phyloP scores from a whole-genome alignment of 2,888 invertebrate genomes.

The Reticulitermes lucifugus region DNA sequence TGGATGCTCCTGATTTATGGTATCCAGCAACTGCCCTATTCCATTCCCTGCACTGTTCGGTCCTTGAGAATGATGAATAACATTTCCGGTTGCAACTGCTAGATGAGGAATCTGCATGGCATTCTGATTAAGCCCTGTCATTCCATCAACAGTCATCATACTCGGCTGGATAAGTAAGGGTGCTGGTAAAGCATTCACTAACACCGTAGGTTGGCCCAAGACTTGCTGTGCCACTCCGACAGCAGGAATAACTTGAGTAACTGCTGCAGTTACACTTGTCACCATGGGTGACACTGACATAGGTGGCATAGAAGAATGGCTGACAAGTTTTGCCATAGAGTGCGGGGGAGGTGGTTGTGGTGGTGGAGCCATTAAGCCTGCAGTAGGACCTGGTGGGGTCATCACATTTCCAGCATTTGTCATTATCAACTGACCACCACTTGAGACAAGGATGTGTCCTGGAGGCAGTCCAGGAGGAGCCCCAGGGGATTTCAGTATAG shows the following conservation, averaged over 20 bases:
- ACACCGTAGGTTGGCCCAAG: slow-evolving; percentile 75
- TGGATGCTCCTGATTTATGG: slow-evolving; percentile 64
- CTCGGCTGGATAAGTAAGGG: slow-evolving; percentile 84
- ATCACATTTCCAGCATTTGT: slow-evolving; percentile 65
- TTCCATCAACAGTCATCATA: slow-evolving; percentile 81
- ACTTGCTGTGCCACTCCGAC: slow-evolving; percentile 74
- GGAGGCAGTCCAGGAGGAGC: slow-evolving; percentile 64
- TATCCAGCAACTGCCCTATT: slow-evolving; percentile 45
- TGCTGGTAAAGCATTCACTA: slow-evolving; percentile 83
- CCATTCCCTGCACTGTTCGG: slow-evolving; percentile 35
- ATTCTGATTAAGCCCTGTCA: slow-evolving; percentile 73
- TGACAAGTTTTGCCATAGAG: slow-evolving; percentile 62
- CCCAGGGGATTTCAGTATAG: slow-evolving; percentile 44
- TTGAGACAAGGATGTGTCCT: slow-evolving; percentile 81
- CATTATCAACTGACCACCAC: slow-evolving; percentile 80
- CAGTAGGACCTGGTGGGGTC: slow-evolving; percentile 20
- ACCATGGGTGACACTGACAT: slow-evolving; percentile 72
- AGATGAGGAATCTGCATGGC: slow-evolving; percentile 73
- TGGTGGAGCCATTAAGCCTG: slow-evolving; percentile 49
- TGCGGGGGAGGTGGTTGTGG: slow-evolving; percentile 74
- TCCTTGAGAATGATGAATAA: slow-evolving; percentile 70
- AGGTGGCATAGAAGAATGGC: slow-evolving; percentile 68
- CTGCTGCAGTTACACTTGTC: slow-evolving; percentile 68
- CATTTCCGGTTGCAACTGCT: slow-evolving; percentile 72
- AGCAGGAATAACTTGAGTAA: slow-evolving; percentile 72